Percentiles rank a stretch among this genome's conserved stretches.
phyloP scores from a whole-genome alignment of 2,888 invertebrate genomes.

The Micropterix aruncella region DNA sequence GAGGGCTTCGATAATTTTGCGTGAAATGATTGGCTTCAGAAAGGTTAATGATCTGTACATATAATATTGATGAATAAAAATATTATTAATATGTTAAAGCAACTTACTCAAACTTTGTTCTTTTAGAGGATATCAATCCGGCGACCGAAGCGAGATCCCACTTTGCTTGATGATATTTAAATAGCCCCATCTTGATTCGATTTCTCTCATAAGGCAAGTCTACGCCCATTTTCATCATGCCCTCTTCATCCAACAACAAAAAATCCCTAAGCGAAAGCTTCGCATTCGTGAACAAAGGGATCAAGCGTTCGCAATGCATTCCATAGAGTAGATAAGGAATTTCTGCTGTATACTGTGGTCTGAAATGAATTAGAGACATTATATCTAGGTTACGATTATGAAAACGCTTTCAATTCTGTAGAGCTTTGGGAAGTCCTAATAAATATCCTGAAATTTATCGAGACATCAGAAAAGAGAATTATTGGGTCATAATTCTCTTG shows the following conservation, averaged over 20 bases:
- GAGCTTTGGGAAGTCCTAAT: too few species aligned
- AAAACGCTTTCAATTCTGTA: background rate
- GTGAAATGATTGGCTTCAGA: too few species aligned
- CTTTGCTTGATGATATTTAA: slow-evolving; percentile 40
- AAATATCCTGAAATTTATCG: too few species aligned
- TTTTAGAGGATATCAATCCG: slow-evolving; percentile 26
- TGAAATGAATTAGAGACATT: slow-evolving; percentile 17
- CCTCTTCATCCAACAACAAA: slow-evolving; percentile 38
- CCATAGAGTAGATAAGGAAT: slow-evolving; percentile 41
- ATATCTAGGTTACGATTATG: background rate
- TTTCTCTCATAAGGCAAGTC: slow-evolving; percentile 43
- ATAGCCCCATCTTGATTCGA: slow-evolving; percentile 35
- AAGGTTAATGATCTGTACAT: too few species aligned
- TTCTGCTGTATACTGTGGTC: slow-evolving; percentile 36
- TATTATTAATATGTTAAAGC: background rate
- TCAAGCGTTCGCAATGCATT: slow-evolving; percentile 40
- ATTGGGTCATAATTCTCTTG: too few species aligned
- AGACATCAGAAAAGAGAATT: too few species aligned
- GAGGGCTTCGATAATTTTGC: too few species aligned
- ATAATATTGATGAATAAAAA: too few species aligned
- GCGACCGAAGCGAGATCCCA: slow-evolving; percentile 36
- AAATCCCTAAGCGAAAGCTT: slow-evolving; percentile 40
- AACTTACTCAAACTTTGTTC: slow-evolving; percentile 29
- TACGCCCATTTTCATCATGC: slow-evolving; percentile 41
- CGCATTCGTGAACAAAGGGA: slow-evolving; percentile 27